Conservation (phyloP, 1,140 invertebrate genomes). For the Danaus melanippus region DNA sequence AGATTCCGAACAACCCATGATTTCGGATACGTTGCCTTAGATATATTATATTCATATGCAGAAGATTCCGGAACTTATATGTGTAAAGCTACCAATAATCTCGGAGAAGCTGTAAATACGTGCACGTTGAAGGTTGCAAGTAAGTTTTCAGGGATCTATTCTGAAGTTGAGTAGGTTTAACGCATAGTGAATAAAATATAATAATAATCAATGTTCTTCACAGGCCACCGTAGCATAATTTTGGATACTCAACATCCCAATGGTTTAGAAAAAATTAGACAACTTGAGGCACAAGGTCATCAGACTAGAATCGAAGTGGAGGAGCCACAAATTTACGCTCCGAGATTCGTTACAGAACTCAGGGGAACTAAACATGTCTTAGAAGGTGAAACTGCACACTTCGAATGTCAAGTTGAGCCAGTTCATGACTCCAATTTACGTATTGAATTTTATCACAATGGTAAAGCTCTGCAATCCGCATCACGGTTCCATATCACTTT, state of each 20-base stretch:
- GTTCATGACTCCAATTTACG: conserved; percentile 91
- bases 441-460: conserved; percentile 94
- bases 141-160: conserved; percentile 45
- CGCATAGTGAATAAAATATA: no score
- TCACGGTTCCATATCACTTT: conserved; percentile 93
- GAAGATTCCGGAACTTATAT: conserved; percentile 96
- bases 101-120: conserved; percentile 94
- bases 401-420: conserved; percentile 93
- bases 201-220: conserved; percentile 21
- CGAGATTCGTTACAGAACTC: conserved; percentile 87
- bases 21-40: conserved; percentile 95
- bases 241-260: conserved; percentile 94
- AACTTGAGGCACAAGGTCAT: conserved; percentile 87
- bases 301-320: conserved; percentile 85
- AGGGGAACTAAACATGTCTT: conserved; percentile 87
- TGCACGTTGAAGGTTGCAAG: conserved; percentile 88
- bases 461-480: conserved; percentile 88
- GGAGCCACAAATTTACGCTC: conserved; percentile 82
- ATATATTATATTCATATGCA: conserved; percentile 93
- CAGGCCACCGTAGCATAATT: conserved; percentile 86
- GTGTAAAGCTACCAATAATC: conserved; percentile 92
- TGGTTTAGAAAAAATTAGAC: conserved; percentile 91
- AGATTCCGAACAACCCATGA: conserved; percentile 93
- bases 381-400: conserved; percentile 91
- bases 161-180: no score